A percentile compares a stretch with the other conserved stretches of the same genome.
Conservation (phyloP, 1,140 invertebrate genomes). For the Caenorhabditis tropicalis region DNA sequence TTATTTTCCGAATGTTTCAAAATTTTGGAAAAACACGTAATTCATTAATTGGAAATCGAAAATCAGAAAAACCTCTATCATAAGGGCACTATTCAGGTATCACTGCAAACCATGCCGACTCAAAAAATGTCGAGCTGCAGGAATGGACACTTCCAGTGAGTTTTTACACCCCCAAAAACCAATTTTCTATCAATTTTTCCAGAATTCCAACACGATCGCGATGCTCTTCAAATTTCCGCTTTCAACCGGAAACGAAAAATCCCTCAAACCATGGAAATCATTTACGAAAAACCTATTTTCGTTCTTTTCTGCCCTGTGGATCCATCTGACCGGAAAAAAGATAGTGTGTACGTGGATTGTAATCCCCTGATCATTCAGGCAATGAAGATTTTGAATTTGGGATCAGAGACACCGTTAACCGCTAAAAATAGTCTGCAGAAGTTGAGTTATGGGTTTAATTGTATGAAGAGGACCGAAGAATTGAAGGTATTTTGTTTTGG, state of each 20-base stretch:
- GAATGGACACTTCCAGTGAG: conserved; percentile 1
- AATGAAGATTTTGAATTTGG: not conserved
- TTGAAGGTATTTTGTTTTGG: not conserved
- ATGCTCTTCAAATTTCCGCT: not conserved
- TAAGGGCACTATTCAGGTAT: not conserved
- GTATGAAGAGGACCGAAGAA: not conserved
- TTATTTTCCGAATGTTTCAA: too few relatives aligned
- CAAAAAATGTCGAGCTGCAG: not conserved
- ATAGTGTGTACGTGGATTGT: not conserved
- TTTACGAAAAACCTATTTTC: not conserved
- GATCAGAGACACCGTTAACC: not conserved
- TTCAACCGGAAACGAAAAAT: not conserved
- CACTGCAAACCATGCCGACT: conserved; percentile 26
- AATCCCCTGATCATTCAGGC: not conserved
- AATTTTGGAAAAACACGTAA: not conserved
- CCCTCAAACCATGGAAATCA: not conserved
- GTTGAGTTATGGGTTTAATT: not conserved
- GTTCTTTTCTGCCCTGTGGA: not conserved
- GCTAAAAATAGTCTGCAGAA: not conserved
- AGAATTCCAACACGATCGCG: conserved; percentile 16
- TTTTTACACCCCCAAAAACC: not conserved
- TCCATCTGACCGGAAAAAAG: not conserved
- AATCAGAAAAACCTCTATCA: not conserved
- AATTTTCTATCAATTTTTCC: not conserved
- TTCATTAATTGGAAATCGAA: not conserved